These are phyloP conservation scores for Panthera uncia DNA, from an alignment of 2,113 vertebrate species.

Conservation along the genomic window DNA sequence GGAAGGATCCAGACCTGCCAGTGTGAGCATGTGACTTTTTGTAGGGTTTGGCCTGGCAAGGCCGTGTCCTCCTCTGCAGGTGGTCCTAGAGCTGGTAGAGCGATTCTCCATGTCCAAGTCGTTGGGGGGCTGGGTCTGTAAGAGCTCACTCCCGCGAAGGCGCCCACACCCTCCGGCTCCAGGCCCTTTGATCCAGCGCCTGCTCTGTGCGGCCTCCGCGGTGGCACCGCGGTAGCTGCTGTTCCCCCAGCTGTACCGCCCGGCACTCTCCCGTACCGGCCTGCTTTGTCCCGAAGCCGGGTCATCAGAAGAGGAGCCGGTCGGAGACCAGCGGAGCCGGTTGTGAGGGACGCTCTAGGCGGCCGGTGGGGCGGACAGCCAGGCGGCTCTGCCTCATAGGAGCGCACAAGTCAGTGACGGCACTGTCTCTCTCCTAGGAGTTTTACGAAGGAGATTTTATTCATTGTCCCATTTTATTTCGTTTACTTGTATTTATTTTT, in stretches of 20 bases:
- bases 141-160: fast-evolving
- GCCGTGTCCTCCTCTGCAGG: fast-evolving
- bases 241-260: too few relatives aligned
- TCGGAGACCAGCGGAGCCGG: fast-evolving
- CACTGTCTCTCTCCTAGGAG: neutral
- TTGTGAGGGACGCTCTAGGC: fast-evolving
- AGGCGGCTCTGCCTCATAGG: fast-evolving
- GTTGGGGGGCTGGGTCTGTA: neutral
- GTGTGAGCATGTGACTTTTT: fast-evolving
- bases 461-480: neutral
- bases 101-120: fast-evolving
- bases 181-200: fast-evolving
- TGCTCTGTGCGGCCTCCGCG: fast-evolving
- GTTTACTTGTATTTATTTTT: neutral
- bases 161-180: fast-evolving
- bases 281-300: neutral
- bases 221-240: fast-evolving
- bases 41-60: neutral
- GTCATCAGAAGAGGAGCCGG: neutral
- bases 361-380: neutral
- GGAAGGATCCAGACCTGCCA: neutral
- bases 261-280: neutral
- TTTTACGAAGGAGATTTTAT: neutral
- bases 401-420: neutral
- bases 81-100: too few relatives aligned